Evolutionary conservation across 35 echinoderm and acorn worm species (phyloP).

Genomic region (Anneissia japonica): DNA sequence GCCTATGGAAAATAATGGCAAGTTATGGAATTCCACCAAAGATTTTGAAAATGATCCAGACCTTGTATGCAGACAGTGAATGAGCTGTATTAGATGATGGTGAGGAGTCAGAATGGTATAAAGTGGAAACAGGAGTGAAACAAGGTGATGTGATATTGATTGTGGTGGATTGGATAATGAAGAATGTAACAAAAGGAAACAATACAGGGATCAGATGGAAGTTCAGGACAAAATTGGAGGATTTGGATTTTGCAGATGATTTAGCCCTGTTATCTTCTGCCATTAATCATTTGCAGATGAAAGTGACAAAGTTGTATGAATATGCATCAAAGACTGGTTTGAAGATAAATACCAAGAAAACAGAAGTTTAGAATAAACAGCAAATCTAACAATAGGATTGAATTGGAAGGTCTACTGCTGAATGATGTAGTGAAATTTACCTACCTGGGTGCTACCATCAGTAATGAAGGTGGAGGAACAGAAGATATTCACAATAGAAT

Average conservation of each 20-base stretch:
- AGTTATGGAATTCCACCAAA: neutral
- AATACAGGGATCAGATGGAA: neutral
- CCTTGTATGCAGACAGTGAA: neutral
- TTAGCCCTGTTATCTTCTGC: neutral
- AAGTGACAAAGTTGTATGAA: no score
- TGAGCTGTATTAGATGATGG: neutral
- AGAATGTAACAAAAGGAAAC: neutral
- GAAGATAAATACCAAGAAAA: no score
- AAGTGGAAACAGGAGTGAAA: neutral
- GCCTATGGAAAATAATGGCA: neutral
- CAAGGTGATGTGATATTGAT: neutral
- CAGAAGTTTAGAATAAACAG: no score
- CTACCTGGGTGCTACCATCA: neutral
- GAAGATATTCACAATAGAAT: no score
- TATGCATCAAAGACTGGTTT: no score
- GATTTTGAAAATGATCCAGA: neutral
- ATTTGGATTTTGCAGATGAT: neutral
- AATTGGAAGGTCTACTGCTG: no score
- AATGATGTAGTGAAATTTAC: no score
- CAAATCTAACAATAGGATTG: no score
- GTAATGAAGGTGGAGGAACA: no score
- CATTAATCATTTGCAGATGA: neutral
- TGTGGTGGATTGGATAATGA: neutral
- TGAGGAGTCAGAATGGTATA: neutral
- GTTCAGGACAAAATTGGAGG: neutral